These are phyloP conservation scores for Oryzias melastigma DNA, from an alignment of 2,113 vertebrate genomes.

Conservation along the genomic window DNA sequence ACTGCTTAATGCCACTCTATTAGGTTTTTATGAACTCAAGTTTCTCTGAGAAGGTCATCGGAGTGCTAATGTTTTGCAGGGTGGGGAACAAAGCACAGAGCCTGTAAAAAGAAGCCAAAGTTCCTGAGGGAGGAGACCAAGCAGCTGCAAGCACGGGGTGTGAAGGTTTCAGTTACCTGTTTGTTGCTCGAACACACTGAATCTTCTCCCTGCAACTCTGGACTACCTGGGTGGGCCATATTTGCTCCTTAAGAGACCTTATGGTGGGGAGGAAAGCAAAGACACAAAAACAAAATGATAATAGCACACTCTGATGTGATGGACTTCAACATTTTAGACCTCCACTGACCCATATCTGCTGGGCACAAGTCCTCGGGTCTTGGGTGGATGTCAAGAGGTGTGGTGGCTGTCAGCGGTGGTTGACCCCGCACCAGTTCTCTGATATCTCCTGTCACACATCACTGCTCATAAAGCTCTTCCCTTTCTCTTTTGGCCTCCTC, in stretches of 20 bases:
- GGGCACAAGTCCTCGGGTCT: constrained; percentile 57
- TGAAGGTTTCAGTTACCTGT: constrained; percentile 75
- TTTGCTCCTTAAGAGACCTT: constrained; percentile 37
- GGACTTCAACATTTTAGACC: constrained; percentile 50
- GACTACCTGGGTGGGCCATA: constrained; percentile 74
- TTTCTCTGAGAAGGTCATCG: constrained; percentile 62
- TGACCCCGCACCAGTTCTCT: constrained; percentile 71
- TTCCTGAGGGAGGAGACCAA: constrained; percentile 61
- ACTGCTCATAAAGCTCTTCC: constrained; percentile 67
- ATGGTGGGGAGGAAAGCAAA: constrained; percentile 31
- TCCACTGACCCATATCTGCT: constrained; percentile 68
- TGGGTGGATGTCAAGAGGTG: constrained; percentile 66
- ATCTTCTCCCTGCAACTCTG: constrained; percentile 38
- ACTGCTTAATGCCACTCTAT: constrained; percentile 38
- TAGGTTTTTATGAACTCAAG: constrained; percentile 53
- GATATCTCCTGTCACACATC: constrained; percentile 76
- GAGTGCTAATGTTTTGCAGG: constrained; percentile 66
- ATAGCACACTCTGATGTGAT: constrained; percentile 45
- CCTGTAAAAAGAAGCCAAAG: constrained; percentile 58
- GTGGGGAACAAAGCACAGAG: constrained; percentile 51
- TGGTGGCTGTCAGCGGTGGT: constrained; percentile 65
- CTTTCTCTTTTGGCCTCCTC: constrained; percentile 61
- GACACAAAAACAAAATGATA: constrained; percentile 21
- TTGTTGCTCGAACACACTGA: constrained; percentile 46
- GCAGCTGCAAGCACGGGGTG: constrained; percentile 66